Evolutionary conservation across 2,888 invertebrate genomes (phyloP), one percentile per base, ranked within the genome.

Genomic region (Noctua janthina): DNA sequence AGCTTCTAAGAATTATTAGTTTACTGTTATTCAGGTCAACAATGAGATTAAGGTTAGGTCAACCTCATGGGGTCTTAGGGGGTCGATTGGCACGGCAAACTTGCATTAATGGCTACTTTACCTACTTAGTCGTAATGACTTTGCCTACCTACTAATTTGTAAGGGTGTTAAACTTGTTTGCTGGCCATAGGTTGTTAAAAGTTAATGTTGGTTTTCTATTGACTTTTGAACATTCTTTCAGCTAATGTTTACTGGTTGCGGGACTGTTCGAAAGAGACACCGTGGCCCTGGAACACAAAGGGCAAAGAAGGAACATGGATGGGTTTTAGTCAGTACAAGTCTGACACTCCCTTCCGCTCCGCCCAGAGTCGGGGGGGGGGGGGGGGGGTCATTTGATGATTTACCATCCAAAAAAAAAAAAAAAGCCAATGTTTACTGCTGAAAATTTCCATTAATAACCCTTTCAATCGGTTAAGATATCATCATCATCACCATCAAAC

Each of bases 11-110:
- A 82, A 81, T 81, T 76, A 54, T 51, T 74, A 59, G 62, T 81
- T 74, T 62, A 29, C 6, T 78, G 66, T 68, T 79, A 92, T 92
- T 91, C 85, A 83, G 93, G 92, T 92, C 93, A 92, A 88, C 89
- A 89, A 73, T 90, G 82, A 91, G 89, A 93, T 92, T 92, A 92
- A 91, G 93, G 92, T 87, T 92, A 92, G 91, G 91, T 91, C 90
- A 88, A 87, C 79, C 43, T 64, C n/a, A 91, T 89, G 91, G 91
- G 82, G 80, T 88, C 87, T 87, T 88, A 87, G 78, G 73, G 70
- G 79, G 79, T 82, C 88, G 91, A 94, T 93, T 93, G 94, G 94
- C 96, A 96, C 96, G 96, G 92, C 92, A 96, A 95, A 93, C 93
- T 92, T 94, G 95, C 96, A 96, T 96, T 96, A 96, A 96, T 94